Percentiles rank a stretch among this genome's conserved stretches.
Conservation (phyloP, 2,113 vertebrate genomes). For the Onychorhynchus coronatus region DNA sequence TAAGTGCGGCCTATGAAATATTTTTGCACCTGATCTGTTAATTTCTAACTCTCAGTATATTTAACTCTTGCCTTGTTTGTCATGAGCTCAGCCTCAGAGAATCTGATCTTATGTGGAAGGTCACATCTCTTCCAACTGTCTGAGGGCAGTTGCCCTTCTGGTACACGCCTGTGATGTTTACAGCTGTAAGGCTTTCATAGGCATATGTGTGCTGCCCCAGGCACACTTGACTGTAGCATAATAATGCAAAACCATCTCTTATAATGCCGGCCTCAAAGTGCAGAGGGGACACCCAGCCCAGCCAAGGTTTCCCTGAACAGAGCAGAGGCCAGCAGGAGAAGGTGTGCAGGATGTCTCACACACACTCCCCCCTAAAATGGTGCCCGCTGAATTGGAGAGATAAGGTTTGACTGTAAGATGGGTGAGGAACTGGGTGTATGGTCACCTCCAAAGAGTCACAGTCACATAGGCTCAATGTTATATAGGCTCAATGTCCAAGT, state of each 20-base stretch:
- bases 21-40: neutral
- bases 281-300: neutral
- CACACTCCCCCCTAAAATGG: neutral
- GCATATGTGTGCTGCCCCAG: neutral
- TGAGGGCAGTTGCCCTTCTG: no score
- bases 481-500: neutral
- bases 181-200: neutral
- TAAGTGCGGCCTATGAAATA: neutral
- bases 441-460: neutral
- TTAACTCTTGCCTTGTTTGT: neutral
- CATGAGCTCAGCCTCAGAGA: no score
- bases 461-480: neutral
- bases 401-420: neutral
- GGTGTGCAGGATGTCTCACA: neutral
- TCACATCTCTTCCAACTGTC: neutral
- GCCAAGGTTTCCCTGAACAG: neutral
- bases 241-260: neutral
- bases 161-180: neutral
- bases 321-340: neutral
- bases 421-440: neutral
- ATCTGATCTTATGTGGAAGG: no score
- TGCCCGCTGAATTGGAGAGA: neutral
- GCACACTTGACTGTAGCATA: neutral
- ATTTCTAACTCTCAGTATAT: neutral
- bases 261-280: neutral